phyloP scores from a whole-genome alignment of 2,797 vertebrate species.

The Takifugu rubripes region DNA sequence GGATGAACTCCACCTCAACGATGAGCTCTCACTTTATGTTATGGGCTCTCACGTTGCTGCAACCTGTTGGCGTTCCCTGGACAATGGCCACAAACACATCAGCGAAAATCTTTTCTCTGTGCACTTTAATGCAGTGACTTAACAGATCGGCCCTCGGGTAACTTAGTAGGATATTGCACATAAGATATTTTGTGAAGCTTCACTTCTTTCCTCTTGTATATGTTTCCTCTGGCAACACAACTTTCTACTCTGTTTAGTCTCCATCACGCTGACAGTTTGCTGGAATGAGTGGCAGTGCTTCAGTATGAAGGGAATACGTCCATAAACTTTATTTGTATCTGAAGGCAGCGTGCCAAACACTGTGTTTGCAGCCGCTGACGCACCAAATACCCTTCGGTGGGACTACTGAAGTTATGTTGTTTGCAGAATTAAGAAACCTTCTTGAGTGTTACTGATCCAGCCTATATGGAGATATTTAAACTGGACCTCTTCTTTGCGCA shows the following conservation, averaged over 20 bases:
- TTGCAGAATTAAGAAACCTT: not conserved
- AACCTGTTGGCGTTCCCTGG: conserved; percentile 26
- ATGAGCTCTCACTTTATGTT: conserved; percentile 16
- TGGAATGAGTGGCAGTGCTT: too few species aligned
- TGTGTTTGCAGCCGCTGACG: not conserved
- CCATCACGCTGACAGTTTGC: too few species aligned
- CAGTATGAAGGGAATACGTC: not conserved
- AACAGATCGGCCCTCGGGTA: not conserved
- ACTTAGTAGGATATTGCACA: too few species aligned
- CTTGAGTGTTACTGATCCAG: too few species aligned
- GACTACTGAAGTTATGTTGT: too few species aligned
- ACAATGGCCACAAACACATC: conserved; percentile 3
- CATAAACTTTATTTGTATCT: conserved; percentile 13
- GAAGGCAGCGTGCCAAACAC: conserved; percentile 24
- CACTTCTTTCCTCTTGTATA: too few species aligned
- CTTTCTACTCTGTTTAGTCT: too few species aligned
- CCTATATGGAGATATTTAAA: not conserved
- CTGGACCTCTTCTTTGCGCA: too few species aligned
- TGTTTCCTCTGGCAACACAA: too few species aligned
- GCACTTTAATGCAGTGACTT: conserved; percentile 3
- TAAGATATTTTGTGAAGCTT: too few species aligned
- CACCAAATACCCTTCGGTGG: too few species aligned
- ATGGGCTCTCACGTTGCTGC: conserved; percentile 38
- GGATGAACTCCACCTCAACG: conserved; percentile 31
- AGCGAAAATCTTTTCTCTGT: not conserved